Evolutionary conservation across 2,888 invertebrate genomes (phyloP).

Genomic region (Cloeon dipterum): DNA sequence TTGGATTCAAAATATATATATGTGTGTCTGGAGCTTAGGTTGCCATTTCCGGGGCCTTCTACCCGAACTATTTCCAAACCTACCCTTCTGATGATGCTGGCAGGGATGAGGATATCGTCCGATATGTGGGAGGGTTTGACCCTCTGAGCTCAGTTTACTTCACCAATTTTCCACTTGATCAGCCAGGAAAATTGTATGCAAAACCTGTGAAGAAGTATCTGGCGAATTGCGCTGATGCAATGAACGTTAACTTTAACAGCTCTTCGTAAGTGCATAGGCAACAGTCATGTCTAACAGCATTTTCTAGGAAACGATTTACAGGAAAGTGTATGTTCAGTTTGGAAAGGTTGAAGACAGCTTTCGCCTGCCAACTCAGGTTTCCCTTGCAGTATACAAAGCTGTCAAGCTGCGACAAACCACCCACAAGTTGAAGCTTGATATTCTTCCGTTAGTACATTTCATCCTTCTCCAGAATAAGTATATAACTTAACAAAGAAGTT

Average conservation of each 20-base stretch:
- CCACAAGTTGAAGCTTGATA: conserved; percentile 25
- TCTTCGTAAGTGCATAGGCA: conserved; percentile 20
- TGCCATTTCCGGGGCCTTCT: conserved; percentile 70
- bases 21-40: conserved; percentile 34
- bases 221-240: conserved; percentile 22
- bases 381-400: conserved; percentile 47
- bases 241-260: conserved; percentile 25
- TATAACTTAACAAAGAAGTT: too few species aligned
- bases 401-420: conserved; percentile 38
- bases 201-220: conserved; percentile 35
- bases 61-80: conserved; percentile 70
- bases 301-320: conserved; percentile 1
- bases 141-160: conserved; percentile 53
- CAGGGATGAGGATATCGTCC: conserved; percentile 40
- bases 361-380: conserved; percentile 19
- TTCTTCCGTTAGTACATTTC: conserved; percentile 34
- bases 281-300: background rate
- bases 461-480: too few species aligned
- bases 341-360: background rate
- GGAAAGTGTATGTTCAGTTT: conserved; percentile 15
- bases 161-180: conserved; percentile 23
- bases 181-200: conserved; percentile 47
- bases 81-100: conserved; percentile 23
- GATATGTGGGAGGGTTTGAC: conserved; percentile 43
- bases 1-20: too few species aligned